Base-by-base conservation (phyloP, 2,888 invertebrate species). In the Crocallis elinguaria region DNA sequence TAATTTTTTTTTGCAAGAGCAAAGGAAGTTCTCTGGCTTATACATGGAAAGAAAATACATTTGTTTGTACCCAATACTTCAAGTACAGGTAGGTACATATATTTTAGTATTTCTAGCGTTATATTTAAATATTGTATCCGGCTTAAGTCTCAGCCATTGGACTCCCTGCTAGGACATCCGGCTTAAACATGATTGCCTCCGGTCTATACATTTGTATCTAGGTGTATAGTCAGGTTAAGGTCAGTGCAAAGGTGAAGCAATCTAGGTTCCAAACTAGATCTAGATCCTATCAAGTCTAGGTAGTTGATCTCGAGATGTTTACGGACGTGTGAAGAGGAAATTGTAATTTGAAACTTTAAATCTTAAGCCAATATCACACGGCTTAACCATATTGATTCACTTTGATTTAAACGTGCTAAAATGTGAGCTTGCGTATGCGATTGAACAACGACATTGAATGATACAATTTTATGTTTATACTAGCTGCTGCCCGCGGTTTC, bases 251-350 rank as follows among this genome's bases (percentile, higher is more conserved):
- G 48, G 48, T 43, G 48, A 48, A 33, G 42, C 51, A 57, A 57
- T 57, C 57, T 52, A 49, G 37, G 32, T 32, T 25, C 30, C 21
- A 52, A 57, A 52, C 49, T 57, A 49, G 41, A 52, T 57, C 48
- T 32, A 44, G 49, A 12, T 45, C 6, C 51, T 37, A 57, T 52
- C 49, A 57, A 51, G 27, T 16, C 38, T 38, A 35, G 42, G 32
- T 42, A 32, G 19, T 13, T 42, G 7, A 33, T 43, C 21, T 33
- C 7, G 17, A n/a, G 43, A 32, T 33, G 32, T 43, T 21, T 12
- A 9, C 19, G 30, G 7, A 19, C 8, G 21, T 14, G 12, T 12
- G n/a, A 12, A 19, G 9, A 14, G 32, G 32, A 23, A 14, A 43
- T 30, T n/a, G 3, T 29, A 30, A 30, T 30, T 19, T 12, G 1